A percentile compares a stretch with the other conserved stretches of the same genome.
phyloP scores from a whole-genome alignment of 2,888 invertebrate species.

The Drosophila monieri region DNA sequence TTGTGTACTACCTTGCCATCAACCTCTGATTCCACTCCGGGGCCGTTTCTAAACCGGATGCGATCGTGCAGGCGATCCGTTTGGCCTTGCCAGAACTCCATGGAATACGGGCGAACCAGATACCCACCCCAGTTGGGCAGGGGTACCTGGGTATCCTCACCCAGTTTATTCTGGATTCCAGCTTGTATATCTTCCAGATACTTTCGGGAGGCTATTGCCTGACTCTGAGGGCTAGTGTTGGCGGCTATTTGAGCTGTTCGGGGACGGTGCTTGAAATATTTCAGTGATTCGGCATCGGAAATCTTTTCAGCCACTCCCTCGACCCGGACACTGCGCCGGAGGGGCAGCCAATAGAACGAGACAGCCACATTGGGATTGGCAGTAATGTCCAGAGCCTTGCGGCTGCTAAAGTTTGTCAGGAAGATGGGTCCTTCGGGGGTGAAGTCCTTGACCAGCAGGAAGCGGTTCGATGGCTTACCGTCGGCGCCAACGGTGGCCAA shows the following conservation, averaged over 20 bases:
- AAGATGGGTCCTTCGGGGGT: constrained; percentile 95
- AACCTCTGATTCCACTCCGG: constrained; percentile 85
- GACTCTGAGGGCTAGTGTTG: constrained; percentile 92
- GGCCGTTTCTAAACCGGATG: constrained; percentile 90
- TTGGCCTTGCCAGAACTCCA: constrained; percentile 99
- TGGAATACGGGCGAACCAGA: constrained; percentile 89
- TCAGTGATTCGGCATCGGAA: constrained; percentile 89
- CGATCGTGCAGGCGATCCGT: constrained; percentile 97
- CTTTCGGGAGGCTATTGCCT: constrained; percentile 89
- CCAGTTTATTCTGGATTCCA: constrained; percentile 87
- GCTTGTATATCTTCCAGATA: constrained; percentile 88
- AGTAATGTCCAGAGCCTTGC: constrained; percentile 94
- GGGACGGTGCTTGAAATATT: constrained; percentile 94
- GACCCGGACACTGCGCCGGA: constrained; percentile 92
- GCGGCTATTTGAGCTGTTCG: constrained; percentile 95
- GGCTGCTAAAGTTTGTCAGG: constrained; percentile 96
- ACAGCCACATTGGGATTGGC: constrained; percentile 94
- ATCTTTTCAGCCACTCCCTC: constrained; percentile 93
- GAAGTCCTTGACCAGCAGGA: constrained; percentile 95
- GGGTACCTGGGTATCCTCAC: constrained; percentile 88
- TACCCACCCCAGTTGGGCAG: constrained; percentile 97
- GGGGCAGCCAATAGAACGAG: constrained; percentile 95
- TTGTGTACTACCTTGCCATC: constrained; percentile 88
- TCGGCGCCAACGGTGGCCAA: constrained; percentile 92
- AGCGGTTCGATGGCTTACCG: constrained; percentile 94